These are phyloP conservation scores for Semnornis frantzii DNA, from an alignment of 2,113 vertebrate species.

Conservation along the genomic window DNA sequence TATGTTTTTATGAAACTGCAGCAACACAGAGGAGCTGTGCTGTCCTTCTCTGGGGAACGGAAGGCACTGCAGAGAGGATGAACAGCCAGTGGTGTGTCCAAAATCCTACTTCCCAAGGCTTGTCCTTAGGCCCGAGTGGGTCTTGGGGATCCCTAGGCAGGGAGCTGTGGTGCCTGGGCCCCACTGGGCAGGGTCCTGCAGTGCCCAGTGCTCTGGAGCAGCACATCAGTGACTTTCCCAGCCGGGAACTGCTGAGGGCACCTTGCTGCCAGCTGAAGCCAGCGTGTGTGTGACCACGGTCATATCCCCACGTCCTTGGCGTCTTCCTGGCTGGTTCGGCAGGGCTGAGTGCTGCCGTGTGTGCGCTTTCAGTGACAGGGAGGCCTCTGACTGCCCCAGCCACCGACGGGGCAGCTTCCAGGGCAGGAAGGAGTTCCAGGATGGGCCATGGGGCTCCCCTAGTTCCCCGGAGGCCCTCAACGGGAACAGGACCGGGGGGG, in stretches of 20 bases:
- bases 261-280: not conserved
- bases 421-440: not conserved
- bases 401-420: not conserved
- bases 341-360: not conserved
- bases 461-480: not conserved
- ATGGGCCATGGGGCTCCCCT: not conserved
- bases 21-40: constrained; percentile 17
- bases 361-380: accelerated
- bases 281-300: not conserved
- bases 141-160: not conserved
- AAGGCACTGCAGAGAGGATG: not conserved
- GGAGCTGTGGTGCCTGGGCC: not conserved
- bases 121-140: not conserved
- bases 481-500: too few relatives aligned
- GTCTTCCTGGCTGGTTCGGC: not conserved
- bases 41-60: constrained; percentile 6
- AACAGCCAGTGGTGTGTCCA: accelerated
- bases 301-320: not conserved
- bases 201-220: not conserved
- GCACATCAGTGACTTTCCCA: not conserved
- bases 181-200: not conserved
- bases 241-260: not conserved
- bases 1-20: constrained; percentile 80
- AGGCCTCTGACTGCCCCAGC: not conserved
- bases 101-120: not conserved